A percentile compares a stretch with the other conserved stretches of the same genome.
Evolutionary conservation across 1,140 invertebrate species (phyloP).

Genomic region (Philopotamus ludificatus): DNA sequence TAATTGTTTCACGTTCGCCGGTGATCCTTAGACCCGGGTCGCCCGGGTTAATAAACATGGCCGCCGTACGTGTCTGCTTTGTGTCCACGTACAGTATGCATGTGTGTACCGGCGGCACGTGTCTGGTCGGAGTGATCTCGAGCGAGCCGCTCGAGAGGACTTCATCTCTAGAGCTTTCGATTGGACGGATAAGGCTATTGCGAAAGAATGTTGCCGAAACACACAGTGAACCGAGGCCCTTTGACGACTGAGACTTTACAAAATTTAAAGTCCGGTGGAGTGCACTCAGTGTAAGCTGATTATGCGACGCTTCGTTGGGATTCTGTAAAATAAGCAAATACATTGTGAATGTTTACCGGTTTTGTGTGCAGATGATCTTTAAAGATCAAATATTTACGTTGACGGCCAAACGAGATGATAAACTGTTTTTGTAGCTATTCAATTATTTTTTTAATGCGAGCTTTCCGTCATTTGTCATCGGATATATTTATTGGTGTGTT

Average conservation of each 20-base stretch:
- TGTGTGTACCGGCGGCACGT: background rate
- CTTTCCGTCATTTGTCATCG: no score
- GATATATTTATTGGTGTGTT: no score
- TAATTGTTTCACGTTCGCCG: background rate
- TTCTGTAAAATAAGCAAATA: background rate
- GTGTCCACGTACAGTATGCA: background rate
- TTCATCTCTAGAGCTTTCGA: background rate
- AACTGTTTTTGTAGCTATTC: no score
- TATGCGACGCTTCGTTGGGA: background rate
- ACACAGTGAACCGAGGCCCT: background rate
- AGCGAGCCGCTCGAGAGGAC: background rate
- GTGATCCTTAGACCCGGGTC: background rate
- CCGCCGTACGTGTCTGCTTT: background rate
- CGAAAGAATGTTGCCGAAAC: background rate
- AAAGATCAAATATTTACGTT: no score
- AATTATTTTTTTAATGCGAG: no score
- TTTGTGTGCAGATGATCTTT: background rate
- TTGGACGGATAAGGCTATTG: background rate
- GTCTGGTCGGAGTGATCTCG: background rate
- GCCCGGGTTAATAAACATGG: no score
- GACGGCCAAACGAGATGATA: no score
- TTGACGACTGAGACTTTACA: background rate
- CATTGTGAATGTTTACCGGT: background rate
- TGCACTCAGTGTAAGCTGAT: background rate
- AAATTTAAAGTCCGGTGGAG: background rate